phyloP scores from a whole-genome alignment of 2,797 vertebrate genomes.

The Malurus leucopterus region DNA sequence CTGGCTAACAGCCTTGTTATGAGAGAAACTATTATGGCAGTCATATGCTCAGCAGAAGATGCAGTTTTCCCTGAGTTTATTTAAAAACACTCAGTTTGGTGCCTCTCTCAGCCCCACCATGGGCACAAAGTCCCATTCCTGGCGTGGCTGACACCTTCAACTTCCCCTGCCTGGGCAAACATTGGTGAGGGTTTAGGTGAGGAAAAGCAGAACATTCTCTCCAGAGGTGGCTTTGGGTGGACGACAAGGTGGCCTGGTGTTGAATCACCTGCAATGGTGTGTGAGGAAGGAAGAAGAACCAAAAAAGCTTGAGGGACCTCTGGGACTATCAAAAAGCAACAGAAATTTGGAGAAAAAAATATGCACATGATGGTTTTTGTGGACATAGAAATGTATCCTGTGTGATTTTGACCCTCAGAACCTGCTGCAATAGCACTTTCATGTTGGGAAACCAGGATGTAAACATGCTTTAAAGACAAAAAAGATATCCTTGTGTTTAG shows the following conservation, averaged over 20 bases:
- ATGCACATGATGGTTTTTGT: neutral
- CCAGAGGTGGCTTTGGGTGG: neutral
- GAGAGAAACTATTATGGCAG: conserved; percentile 19
- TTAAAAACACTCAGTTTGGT: neutral
- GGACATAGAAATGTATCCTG: too few relatives aligned
- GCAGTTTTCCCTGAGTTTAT: neutral
- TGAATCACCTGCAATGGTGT: neutral
- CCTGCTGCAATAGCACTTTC: neutral
- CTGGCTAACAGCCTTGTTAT: conserved; percentile 41
- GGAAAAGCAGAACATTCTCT: neutral
- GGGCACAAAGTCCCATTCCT: neutral
- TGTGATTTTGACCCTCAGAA: neutral
- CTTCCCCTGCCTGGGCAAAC: neutral
- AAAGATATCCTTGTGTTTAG: neutral
- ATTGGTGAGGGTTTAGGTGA: neutral
- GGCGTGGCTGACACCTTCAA: neutral
- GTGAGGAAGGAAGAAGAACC: neutral
- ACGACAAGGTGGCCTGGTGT: neutral
- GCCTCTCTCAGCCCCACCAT: rapidly evolving
- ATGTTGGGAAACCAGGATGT: neutral
- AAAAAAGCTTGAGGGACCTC: neutral
- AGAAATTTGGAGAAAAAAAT: neutral
- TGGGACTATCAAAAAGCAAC: neutral
- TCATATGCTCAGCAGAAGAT: conserved; percentile 30
- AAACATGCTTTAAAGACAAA: neutral